Conservation (phyloP, 2,888 invertebrate species). For the Drosophila melanocephala region DNA sequence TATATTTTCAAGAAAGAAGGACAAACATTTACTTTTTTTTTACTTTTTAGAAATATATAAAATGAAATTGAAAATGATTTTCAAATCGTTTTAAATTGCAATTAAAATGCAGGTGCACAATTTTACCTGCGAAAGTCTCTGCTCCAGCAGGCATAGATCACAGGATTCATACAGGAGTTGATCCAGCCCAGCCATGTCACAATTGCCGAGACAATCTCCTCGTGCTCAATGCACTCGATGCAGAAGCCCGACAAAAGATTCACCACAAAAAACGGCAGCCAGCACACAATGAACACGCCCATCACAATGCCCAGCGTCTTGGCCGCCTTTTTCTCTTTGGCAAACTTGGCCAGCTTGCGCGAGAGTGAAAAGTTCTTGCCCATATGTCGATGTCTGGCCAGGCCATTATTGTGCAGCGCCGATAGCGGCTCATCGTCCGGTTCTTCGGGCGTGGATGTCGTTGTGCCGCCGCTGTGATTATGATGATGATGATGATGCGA, state of each 20-base stretch:
- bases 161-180: conserved; percentile 98
- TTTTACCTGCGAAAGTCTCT: conserved; percentile 96
- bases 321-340: conserved; percentile 98
- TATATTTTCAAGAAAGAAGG: background rate
- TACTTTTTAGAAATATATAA: background rate
- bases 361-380: conserved; percentile 97
- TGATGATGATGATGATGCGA: conserved; percentile 83
- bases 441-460: conserved; percentile 89
- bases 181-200: conserved; percentile 98
- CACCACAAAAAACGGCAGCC: conserved; percentile 98
- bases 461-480: conserved; percentile 84
- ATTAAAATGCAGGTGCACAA: background rate
- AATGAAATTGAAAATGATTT: background rate
- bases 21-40: background rate
- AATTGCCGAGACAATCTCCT: conserved; percentile 94
- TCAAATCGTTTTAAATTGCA: background rate
- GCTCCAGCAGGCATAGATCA: conserved; percentile 99
- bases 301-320: conserved; percentile 98
- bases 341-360: conserved; percentile 96
- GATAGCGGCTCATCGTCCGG: conserved; percentile 90
- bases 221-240: conserved; percentile 93
- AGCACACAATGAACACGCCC: conserved; percentile 98
- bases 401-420: conserved; percentile 91
- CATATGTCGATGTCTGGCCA: conserved; percentile 90
- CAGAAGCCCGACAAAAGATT: conserved; percentile 96